Base-by-base conservation (phyloP, 2,888 invertebrate species). In the Acanthosepion esculentum region DNA sequence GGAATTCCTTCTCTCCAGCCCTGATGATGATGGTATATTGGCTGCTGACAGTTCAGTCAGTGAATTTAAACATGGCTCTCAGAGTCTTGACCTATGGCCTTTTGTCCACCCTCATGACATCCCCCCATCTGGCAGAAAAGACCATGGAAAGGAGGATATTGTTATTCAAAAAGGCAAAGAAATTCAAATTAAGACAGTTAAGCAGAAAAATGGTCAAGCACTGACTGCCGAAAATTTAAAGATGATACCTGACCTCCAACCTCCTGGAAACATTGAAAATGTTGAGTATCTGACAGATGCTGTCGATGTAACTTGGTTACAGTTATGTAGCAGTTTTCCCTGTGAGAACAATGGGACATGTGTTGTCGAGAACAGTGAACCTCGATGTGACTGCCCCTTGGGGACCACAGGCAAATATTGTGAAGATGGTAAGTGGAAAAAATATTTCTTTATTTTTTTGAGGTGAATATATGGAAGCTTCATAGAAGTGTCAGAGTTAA, bases 351-450 rank as follows among this genome's bases (percentile, higher is more conserved):
- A 96, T 94, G 96, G 96, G 12, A 96, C 95, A 50, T 97, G 97
- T 95, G 96, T 96, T n/a, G 95, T 96, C 41, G 96, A 96, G 95
- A 95, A 96, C 41, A 95, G 96, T 48, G 95, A 95, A 48, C 96
- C 96, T 29, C 94, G 96, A 41, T 99, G 99, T 97, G 98, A 99
- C 91, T 99, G 99, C 97, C 99, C 99, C 20, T 98, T 99, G 94
- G 99, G 99, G 20, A 99, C 98, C 97, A 98, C 98, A 7, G 99
- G 99, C 29, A 98, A 98, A 96, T 98, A 98, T 95, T 99, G 99
- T 97, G 99, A 99, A 97, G 98, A 98, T 96, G 97, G 97, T 97
- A 95, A 95, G 96, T 95, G 59, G 33, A 55, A 93, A 29, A 10
- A 26, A 78, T n/a, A 29, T 78, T 78, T 64, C 26, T 20, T 23